Base-by-base conservation (phyloP, 2,797 vertebrate species). In the Choloepus didactylus region DNA sequence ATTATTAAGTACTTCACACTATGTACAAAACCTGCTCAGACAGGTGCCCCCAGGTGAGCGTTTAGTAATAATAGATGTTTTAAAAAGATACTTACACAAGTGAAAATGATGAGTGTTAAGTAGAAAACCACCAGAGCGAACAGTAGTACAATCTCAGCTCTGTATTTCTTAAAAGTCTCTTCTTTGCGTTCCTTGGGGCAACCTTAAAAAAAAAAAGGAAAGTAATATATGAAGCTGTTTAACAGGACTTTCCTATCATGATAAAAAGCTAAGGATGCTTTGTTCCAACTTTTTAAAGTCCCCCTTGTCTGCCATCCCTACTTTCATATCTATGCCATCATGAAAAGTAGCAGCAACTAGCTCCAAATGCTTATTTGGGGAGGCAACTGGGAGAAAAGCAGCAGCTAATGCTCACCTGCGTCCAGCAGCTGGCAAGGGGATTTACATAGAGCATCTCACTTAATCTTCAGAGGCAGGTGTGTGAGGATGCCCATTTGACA, bases 31-130 rank as follows among this genome's bases (percentile, higher is more conserved):
- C 16, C 19, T 25, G 49, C 8, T 31, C 3, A 0, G 7, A 29
- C 2, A 15, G 54, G 41, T 5, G 25, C 16, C 29, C 56, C 41
- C 15, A 1, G 14, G 35, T 27, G 31, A 72, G 14, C 44, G 56
- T 10, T 44, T 56, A 77, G 62, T 21, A 56, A 62, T 7, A 75
- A 90, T 0, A 66, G 51, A 62, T 12, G 62, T 60, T 93, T 59
- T n/a, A 5, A n/a, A 27, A 84, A 87, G 93, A 89, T 87, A 98
- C 98, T 98, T 97, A 98, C 98, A 12, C 98, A 98, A 29, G 98
- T 98, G 69, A 98, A 98, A 96, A 98, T 88, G 97, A 98, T 98
- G 96, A 98, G 98, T 72, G 98, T 97, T 94, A 98, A 85, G 87
- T 98, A 98, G 96, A 98, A 98, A 96, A 98, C 81, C 29, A 98